Conservation (phyloP, 2,797 vertebrate genomes). For the Pangasius djambal region DNA sequence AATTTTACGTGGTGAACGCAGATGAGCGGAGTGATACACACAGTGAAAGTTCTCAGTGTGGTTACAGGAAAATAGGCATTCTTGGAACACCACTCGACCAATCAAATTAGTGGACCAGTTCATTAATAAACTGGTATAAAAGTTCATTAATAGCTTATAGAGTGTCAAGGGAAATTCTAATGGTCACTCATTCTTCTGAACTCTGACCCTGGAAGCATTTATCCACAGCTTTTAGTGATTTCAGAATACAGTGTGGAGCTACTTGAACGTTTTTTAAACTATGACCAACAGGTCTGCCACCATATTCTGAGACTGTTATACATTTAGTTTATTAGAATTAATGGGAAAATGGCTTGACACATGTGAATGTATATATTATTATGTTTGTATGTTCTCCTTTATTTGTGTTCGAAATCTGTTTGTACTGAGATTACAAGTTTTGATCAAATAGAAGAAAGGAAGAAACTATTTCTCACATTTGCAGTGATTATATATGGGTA, state of each 20-base stretch:
- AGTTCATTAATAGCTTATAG: neutral
- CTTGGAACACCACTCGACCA: no score
- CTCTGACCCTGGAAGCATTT: neutral
- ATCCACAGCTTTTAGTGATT: neutral
- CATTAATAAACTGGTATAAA: neutral
- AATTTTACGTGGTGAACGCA: no score
- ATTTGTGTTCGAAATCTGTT: no score
- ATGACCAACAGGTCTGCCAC: neutral
- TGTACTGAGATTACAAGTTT: neutral
- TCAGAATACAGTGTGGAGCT: neutral
- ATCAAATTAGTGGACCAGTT: neutral
- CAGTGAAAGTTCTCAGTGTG: no score
- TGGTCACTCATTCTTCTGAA: neutral
- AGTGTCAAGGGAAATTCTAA: neutral
- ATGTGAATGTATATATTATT: neutral
- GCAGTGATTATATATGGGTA: neutral
- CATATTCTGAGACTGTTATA: conserved; percentile 2
- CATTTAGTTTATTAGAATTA: neutral
- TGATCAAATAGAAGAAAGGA: neutral
- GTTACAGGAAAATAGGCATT: no score
- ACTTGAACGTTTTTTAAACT: neutral
- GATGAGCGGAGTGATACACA: no score
- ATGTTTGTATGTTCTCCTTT: neutral
- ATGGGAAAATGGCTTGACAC: neutral
- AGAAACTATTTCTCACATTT: neutral